Base-by-base conservation (phyloP, 2,888 invertebrate genomes). In the Drepanosiphum platanoidis region DNA sequence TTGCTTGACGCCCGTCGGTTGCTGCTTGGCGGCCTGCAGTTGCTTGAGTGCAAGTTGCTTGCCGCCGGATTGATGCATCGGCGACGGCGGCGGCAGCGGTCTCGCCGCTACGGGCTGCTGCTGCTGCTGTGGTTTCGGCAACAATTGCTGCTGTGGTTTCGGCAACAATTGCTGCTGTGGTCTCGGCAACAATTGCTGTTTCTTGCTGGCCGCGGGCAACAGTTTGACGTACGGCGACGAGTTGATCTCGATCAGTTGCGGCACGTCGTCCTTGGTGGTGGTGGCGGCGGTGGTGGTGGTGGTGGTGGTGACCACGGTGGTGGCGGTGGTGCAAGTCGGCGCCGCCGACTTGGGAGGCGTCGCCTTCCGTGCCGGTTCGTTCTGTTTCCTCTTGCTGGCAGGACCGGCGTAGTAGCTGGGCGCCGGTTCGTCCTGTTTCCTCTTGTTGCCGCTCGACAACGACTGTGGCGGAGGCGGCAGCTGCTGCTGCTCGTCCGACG, bases 181-280 rank as follows among this genome's bases (percentile, higher is more conserved):
- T 68, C 80, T 84, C n/a, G 36, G 30, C 9, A 22, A 27, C 4
- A 84, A n/a, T n/a, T 79, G 82, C 15, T 86, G 64, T 83, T 87
- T 87, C 0, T 30, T 86, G 80, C 2, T 87, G 87, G 70, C 15
- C 18, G 72, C 9, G 9, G 86, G 74, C 15, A 86, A 86, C 15
- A 87, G 66, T 86, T 87, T 87, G 0, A 86, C 81, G 30, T 87
- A 86, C 13, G 87, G 87, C 30, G 88, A 87, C 11, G 87, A 86
- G 36, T 87, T 88, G 3, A 88, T 88, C 70, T 88, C 87, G n/a
- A 88, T 88, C 22, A 88, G 75, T 13, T 87, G 83, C 3, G 88
- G 88, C n/a, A 88, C 86, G 70, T 87, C 87, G 34, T 87, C 87
- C 42, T 81, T 78, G 9, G 52, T 71, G n/a, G n/a, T n/a, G n/a